Evolutionary conservation across 1,140 invertebrate genomes (phyloP).

Genomic region (Drosophila mayri): DNA sequence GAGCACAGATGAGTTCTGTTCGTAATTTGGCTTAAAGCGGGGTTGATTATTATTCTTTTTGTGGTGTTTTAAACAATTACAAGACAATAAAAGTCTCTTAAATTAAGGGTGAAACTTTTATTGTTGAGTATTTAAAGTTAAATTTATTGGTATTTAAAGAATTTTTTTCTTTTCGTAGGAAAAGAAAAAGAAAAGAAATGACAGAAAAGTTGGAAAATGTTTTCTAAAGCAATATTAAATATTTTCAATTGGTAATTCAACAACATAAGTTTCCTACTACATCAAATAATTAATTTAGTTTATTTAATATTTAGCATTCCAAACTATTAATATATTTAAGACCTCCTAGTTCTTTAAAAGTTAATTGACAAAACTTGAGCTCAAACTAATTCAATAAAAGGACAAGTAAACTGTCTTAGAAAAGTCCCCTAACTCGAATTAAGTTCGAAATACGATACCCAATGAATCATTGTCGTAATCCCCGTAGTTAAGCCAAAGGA

Average conservation of each 20-base stretch:
- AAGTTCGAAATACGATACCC: constrained; percentile 14
- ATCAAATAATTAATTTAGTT: not conserved
- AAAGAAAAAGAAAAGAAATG: too few species aligned
- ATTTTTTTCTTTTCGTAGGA: too few species aligned
- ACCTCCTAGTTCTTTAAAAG: not conserved
- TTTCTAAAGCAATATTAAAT: not conserved
- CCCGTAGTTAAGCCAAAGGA: constrained; percentile 16
- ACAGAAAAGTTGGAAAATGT: not conserved
- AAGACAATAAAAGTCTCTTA: not conserved
- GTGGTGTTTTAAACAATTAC: constrained; percentile 2
- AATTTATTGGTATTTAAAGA: too few species aligned
- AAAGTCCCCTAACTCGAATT: constrained; percentile 3
- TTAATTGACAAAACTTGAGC: constrained; percentile 3
- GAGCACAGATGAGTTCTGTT: not conserved
- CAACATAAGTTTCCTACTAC: too few species aligned
- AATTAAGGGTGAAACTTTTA: not conserved
- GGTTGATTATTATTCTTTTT: not conserved
- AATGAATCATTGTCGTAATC: constrained; percentile 43
- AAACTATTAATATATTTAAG: not conserved
- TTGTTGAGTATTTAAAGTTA: not conserved
- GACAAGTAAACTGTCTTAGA: not conserved
- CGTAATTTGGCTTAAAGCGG: constrained; percentile 11
- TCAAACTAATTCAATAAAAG: not conserved
- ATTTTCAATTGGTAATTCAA: not conserved
- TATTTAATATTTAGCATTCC: not conserved